phyloP scores from a whole-genome alignment of 2,888 invertebrate genomes.

The Drosophila subquinaria region DNA sequence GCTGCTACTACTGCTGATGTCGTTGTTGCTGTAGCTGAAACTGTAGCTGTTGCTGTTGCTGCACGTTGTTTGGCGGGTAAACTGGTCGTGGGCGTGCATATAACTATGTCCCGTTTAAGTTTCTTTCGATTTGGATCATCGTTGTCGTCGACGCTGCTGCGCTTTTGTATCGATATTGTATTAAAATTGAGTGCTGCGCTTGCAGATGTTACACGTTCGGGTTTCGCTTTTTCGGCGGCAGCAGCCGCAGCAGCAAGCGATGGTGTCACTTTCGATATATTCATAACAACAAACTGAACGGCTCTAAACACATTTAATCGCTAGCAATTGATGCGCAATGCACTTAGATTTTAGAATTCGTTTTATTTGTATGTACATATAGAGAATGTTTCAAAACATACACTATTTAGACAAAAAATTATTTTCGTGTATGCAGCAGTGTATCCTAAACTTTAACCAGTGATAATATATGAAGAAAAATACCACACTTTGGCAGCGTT shows the following conservation, averaged over 20 bases:
- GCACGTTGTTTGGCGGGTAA: constrained; percentile 75
- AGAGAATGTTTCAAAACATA: constrained; percentile 75
- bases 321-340: constrained; percentile 56
- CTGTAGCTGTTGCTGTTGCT: constrained; percentile 43
- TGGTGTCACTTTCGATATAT: constrained; percentile 81
- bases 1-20: constrained; percentile 35
- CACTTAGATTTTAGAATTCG: constrained; percentile 42
- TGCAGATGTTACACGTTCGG: constrained; percentile 79
- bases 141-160: constrained; percentile 63
- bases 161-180: constrained; percentile 74
- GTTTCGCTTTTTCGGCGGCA: constrained; percentile 82
- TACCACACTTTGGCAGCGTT: constrained; percentile 63
- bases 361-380: constrained; percentile 61
- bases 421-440: constrained; percentile 77
- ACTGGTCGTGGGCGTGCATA: constrained; percentile 65
- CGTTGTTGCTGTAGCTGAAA: constrained; percentile 25
- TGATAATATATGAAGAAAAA: constrained; percentile 68
- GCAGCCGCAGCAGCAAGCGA: constrained; percentile 78
- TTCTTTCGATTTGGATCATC: constrained; percentile 70
- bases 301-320: constrained; percentile 52
- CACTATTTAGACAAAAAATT: constrained; percentile 70
- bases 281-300: constrained; percentile 76
- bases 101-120: constrained; percentile 66
- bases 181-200: constrained; percentile 64
- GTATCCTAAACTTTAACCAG: constrained; percentile 67